Evolutionary conservation across 1,140 invertebrate species (phyloP), one percentile per base, ranked within the genome.

Genomic region (Leguminivora glycinivorella): DNA sequence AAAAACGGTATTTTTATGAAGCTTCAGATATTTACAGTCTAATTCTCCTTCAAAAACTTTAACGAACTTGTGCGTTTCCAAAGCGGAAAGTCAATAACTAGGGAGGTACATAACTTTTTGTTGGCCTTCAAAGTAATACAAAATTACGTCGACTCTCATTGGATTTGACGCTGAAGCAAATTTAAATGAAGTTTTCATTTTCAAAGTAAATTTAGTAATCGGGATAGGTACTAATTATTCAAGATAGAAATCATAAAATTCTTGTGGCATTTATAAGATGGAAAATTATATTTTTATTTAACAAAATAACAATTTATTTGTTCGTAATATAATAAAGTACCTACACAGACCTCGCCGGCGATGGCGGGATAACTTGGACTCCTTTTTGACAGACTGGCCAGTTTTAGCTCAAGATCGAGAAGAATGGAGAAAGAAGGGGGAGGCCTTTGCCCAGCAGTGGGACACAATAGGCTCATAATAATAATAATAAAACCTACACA

Each of bases 141-240:
- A 68, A 72, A 72, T 67, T 71, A 68, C 67, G 24, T 70, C 60
- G 38, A 34, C 71, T 69, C 70, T 76, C 66, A 73, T 73, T 67
- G 67, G 67, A 74, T 74, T 74, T 69, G 22, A 63, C 43, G 66
- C 67, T 19, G 67, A 72, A 68, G 74, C 63, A 67, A 70, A 72
- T 71, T 72, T 69, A 66, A 52, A 56, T 24, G 70, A 73, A 73
- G 69, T 73, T 73, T 73, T 60, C 19, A 63, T 67, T 72, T 69
- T 68, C 66, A 68, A 73, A 73, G 56, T n/a, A 56, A 56, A 73
- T 68, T 24, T 60, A 66, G 52, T 63, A 73, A 70, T 70, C 66
- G 66, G 69, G 58, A 24, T 38, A 73, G 58, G n/a, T 38, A 73
- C 70, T 73, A 73, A 73, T 70, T 68, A 73, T 73, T 73, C 63